phyloP scores from a whole-genome alignment of 2,888 invertebrate genomes.

The Gerris lacustris region DNA sequence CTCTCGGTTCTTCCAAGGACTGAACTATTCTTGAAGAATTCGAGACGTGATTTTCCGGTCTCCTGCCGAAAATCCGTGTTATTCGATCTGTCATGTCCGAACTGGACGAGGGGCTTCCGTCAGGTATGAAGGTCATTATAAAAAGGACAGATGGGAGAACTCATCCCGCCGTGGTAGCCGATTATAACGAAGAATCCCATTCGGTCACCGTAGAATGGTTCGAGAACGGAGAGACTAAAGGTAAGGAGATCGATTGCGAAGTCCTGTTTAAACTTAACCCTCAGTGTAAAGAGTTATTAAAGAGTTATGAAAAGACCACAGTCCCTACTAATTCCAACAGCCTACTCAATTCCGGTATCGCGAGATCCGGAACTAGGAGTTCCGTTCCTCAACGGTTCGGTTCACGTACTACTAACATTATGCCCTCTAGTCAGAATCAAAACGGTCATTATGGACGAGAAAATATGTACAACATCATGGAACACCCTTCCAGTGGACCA shows the following conservation, averaged over 20 bases:
- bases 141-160: slow-evolving; percentile 15
- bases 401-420: not conserved
- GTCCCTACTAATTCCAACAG: not conserved
- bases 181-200: slow-evolving; percentile 2
- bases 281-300: not conserved
- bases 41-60: too few species aligned
- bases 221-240: slow-evolving; percentile 17
- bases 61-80: too few species aligned
- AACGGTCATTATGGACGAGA: not conserved
- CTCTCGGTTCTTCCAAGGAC: too few species aligned
- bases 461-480: not conserved
- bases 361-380: not conserved
- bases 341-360: not conserved
- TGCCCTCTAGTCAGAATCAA: not conserved
- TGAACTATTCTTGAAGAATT: too few species aligned
- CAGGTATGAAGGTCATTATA: slow-evolving; percentile 15
- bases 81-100: too few species aligned
- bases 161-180: slow-evolving; percentile 16
- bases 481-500: not conserved
- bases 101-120: slow-evolving; percentile 20
- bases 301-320: not conserved
- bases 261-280: slow-evolving; percentile 17
- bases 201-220: slow-evolving; percentile 18
- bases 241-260: slow-evolving; percentile 19
- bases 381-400: not conserved